These are phyloP conservation scores for Drosophila pseudotakahashii DNA, from an alignment of 2,888 invertebrate species.

Conservation along the genomic window DNA sequence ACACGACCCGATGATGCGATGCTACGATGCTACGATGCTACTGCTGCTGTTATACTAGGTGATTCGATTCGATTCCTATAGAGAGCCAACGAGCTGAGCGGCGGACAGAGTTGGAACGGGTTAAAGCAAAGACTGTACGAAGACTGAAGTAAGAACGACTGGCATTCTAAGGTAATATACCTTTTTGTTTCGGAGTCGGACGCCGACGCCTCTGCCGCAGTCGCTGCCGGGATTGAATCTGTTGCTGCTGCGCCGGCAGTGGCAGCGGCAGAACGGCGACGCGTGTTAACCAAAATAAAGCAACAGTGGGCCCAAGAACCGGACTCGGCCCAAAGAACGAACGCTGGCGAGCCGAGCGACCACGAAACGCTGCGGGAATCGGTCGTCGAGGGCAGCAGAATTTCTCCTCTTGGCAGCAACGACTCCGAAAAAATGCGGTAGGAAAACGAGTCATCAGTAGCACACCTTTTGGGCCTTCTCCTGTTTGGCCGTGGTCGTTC, in stretches of 20 bases:
- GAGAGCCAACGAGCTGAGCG: conserved; percentile 82
- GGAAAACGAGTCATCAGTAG: conserved; percentile 32
- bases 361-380: conserved; percentile 27
- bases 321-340: conserved; percentile 59
- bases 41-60: conserved; percentile 40
- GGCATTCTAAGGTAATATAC: conserved; percentile 85
- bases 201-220: conserved; percentile 41
- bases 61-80: conserved; percentile 67
- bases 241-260: conserved; percentile 37
- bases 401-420: conserved; percentile 66
- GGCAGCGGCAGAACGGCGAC: conserved; percentile 16
- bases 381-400: conserved; percentile 47
- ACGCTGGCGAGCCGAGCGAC: conserved; percentile 43
- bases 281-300: conserved; percentile 77
- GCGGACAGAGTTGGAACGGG: conserved; percentile 85
- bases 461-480: conserved; percentile 38
- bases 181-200: conserved; percentile 84
- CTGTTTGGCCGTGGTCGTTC: neutral
- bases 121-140: conserved; percentile 85
- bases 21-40: conserved; percentile 7
- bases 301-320: conserved; percentile 74
- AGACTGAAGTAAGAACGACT: conserved; percentile 85
- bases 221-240: conserved; percentile 32
- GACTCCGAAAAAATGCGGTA: conserved; percentile 56
- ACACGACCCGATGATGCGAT: neutral